Percentiles rank a stretch among this genome's conserved stretches.
phyloP scores from a whole-genome alignment of 2,888 invertebrate genomes.

The Cheilosia vulpina region DNA sequence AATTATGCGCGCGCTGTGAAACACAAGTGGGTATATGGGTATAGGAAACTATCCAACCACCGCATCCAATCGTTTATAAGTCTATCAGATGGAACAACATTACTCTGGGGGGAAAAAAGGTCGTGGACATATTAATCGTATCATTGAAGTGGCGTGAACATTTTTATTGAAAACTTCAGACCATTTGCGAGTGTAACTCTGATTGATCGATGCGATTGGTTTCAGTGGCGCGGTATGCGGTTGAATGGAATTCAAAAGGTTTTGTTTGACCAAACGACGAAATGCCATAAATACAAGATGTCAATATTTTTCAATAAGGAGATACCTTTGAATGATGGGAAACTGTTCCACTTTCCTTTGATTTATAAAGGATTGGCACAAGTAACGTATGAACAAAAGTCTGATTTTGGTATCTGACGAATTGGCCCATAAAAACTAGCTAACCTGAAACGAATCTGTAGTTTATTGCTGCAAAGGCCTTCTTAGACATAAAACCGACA shows the following conservation, averaged over 20 bases:
- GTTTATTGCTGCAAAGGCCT: no score
- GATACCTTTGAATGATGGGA: no score
- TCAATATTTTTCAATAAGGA: background rate
- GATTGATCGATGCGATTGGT: slow-evolving; percentile 52
- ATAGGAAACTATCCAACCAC: slow-evolving; percentile 12
- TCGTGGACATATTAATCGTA: slow-evolving; percentile 20
- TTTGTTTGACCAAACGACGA: slow-evolving; percentile 7
- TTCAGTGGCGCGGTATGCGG: slow-evolving; percentile 24
- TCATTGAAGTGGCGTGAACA: slow-evolving; percentile 45
- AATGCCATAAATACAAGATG: background rate
- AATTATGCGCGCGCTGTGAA: slow-evolving; percentile 17
- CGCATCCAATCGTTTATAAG: slow-evolving; percentile 39
- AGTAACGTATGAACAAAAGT: no score
- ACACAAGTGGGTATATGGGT: slow-evolving; percentile 4
- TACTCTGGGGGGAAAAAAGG: slow-evolving; percentile 8
- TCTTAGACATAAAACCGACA: no score
- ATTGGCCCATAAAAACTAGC: no score
- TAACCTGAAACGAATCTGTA: no score
- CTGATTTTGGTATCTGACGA: no score
- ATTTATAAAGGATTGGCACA: no score
- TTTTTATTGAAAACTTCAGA: slow-evolving; percentile 28
- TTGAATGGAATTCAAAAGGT: background rate
- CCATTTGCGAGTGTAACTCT: slow-evolving; percentile 14
- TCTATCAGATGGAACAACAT: slow-evolving; percentile 22
- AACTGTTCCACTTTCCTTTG: no score